phyloP scores from a whole-genome alignment of 2,888 invertebrate genomes.

The Tortrix viridana region DNA sequence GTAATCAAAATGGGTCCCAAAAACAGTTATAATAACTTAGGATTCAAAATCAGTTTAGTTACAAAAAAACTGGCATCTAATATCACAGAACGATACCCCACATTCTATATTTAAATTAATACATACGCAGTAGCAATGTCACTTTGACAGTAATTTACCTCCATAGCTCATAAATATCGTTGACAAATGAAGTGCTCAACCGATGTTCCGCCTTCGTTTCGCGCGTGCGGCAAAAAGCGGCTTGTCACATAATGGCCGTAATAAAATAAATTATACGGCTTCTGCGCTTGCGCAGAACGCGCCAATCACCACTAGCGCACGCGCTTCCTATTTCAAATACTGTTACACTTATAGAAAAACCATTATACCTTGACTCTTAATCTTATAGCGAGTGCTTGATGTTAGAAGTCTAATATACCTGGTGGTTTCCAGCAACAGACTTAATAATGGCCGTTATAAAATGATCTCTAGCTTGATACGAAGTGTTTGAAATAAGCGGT shows the following conservation, averaged over 20 bases:
- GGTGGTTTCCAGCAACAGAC: too few relatives aligned
- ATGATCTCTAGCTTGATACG: too few relatives aligned
- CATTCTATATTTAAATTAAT: too few relatives aligned
- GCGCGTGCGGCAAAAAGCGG: conserved; percentile 9
- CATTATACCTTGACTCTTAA: not conserved
- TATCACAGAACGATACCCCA: too few relatives aligned
- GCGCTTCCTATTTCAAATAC: conserved; percentile 9
- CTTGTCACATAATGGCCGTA: conserved; percentile 13
- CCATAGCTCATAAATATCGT: not conserved
- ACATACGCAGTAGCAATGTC: not conserved
- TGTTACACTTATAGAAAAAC: not conserved
- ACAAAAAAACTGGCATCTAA: too few relatives aligned
- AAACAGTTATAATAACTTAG: too few relatives aligned
- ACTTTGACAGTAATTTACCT: not conserved
- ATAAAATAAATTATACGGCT: conserved; percentile 26
- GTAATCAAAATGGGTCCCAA: too few relatives aligned
- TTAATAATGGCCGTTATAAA: too few relatives aligned
- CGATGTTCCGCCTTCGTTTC: not conserved
- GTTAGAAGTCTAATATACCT: too few relatives aligned
- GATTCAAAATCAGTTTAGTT: too few relatives aligned
- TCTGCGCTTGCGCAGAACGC: not conserved
- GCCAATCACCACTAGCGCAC: not conserved
- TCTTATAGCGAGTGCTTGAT: too few relatives aligned
- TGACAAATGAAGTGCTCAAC: conserved; percentile 22
- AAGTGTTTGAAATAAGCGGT: too few relatives aligned